phyloP scores from a whole-genome alignment of 2,797 vertebrate species.

The Micromesistius poutassou region DNA sequence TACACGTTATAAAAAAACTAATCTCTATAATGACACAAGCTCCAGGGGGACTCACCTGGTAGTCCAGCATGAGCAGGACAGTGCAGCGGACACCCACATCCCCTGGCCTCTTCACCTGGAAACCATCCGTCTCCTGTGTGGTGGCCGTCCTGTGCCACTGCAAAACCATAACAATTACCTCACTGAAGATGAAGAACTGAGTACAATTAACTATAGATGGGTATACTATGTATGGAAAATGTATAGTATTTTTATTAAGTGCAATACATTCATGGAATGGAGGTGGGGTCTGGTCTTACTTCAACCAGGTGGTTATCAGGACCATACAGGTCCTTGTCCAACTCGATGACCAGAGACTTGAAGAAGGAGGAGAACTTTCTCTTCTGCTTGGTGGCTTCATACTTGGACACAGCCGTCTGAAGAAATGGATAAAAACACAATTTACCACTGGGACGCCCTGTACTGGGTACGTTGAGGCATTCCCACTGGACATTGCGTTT shows the following conservation, averaged over 20 bases:
- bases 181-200: background rate
- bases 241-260: background rate
- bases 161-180: background rate
- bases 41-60: slow-evolving; percentile 80
- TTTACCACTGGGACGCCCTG: background rate
- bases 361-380: slow-evolving; percentile 99
- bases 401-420: slow-evolving; percentile 96
- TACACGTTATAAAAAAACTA: background rate
- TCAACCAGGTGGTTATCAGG: slow-evolving; percentile 99
- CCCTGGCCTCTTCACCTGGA: slow-evolving; percentile 98
- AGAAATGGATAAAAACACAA: background rate
- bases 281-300: slow-evolving; percentile 68
- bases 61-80: slow-evolving; percentile 97
- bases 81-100: slow-evolving; percentile 98
- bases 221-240: background rate
- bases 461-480: background rate
- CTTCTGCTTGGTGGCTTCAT: slow-evolving; percentile 99
- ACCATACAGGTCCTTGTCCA: slow-evolving; percentile 98
- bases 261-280: background rate
- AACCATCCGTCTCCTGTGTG: slow-evolving; percentile 98
- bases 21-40: background rate
- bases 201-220: background rate
- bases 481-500: background rate
- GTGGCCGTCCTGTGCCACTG: slow-evolving; percentile 99
- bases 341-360: slow-evolving; percentile 97